Percentiles rank a stretch among this genome's conserved stretches.
Conservation (phyloP, 2,888 invertebrate species). For the Erebia epiphron region DNA sequence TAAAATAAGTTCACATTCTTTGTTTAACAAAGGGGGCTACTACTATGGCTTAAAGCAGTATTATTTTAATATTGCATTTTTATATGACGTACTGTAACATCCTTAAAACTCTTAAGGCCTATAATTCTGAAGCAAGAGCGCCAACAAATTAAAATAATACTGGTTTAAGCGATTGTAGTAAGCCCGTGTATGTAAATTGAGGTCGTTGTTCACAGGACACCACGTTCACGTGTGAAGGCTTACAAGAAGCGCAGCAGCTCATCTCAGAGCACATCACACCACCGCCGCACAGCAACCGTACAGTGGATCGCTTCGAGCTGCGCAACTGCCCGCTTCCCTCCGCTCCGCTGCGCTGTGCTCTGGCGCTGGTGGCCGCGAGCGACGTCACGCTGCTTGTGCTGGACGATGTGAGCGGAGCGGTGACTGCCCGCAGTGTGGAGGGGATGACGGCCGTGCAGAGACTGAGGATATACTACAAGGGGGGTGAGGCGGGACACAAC, state of each 20-base stretch:
- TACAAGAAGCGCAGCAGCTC: neutral
- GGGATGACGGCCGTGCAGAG: neutral
- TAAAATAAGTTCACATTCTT: too few relatives aligned
- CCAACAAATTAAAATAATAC: too few relatives aligned
- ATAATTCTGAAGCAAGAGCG: too few relatives aligned
- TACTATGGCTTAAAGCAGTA: too few relatives aligned
- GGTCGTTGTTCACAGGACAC: slow-evolving; percentile 1
- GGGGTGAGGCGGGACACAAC: slow-evolving; percentile 2
- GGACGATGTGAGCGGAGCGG: neutral
- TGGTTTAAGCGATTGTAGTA: too few relatives aligned
- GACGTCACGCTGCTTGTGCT: slow-evolving; percentile 5
- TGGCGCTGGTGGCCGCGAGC: neutral
- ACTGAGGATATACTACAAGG: neutral
- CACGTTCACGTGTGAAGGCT: slow-evolving; percentile 17
- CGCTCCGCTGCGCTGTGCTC: slow-evolving; percentile 15
- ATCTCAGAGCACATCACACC: neutral
- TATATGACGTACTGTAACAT: too few relatives aligned
- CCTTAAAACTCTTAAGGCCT: too few relatives aligned
- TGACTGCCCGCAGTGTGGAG: neutral
- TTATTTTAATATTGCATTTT: too few relatives aligned
- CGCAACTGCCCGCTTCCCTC: slow-evolving; percentile 11
- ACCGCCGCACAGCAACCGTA: neutral
- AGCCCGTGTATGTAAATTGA: too few relatives aligned
- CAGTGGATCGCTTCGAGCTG: neutral
- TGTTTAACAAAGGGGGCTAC: too few relatives aligned